These are phyloP conservation scores for Lampropteryx suffumata DNA, from an alignment of 2,888 invertebrate genomes.

Conservation along the genomic window DNA sequence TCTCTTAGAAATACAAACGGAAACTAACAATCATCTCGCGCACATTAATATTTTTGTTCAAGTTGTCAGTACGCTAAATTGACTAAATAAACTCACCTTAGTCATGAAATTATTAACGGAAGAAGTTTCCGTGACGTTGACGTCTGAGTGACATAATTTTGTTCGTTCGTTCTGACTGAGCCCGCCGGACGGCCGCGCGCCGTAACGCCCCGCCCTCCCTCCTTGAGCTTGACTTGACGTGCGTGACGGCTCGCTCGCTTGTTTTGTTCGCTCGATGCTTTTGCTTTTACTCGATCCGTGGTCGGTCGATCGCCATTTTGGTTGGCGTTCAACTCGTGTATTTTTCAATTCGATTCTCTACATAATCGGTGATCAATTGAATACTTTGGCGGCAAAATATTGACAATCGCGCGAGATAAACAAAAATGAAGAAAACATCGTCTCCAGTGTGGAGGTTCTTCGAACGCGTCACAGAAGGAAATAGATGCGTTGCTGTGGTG, in stretches of 20 bases:
- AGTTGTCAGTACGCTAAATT: no score
- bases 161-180: no score
- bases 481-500: constrained; percentile 66
- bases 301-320: constrained; percentile 70
- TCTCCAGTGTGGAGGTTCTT: constrained; percentile 76
- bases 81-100: no score
- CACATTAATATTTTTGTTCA: no score
- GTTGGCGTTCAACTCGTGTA: constrained; percentile 47
- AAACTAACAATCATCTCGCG: no score
- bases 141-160: no score
- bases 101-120: no score
- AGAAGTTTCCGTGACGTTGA: no score
- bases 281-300: no score
- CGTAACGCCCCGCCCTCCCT: no score
- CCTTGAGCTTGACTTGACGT: constrained; percentile 14
- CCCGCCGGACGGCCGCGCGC: no score
- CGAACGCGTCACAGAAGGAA: constrained; percentile 64
- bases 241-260: constrained; percentile 36
- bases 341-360: constrained; percentile 65
- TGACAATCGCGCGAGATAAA: constrained; percentile 42
- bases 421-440: constrained; percentile 70
- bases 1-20: no score
- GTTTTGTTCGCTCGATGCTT: constrained; percentile 41
- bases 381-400: constrained; percentile 59
- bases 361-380: constrained; percentile 28